phyloP scores from a whole-genome alignment of 2,797 vertebrate species.

The Lagodon rhomboides region DNA sequence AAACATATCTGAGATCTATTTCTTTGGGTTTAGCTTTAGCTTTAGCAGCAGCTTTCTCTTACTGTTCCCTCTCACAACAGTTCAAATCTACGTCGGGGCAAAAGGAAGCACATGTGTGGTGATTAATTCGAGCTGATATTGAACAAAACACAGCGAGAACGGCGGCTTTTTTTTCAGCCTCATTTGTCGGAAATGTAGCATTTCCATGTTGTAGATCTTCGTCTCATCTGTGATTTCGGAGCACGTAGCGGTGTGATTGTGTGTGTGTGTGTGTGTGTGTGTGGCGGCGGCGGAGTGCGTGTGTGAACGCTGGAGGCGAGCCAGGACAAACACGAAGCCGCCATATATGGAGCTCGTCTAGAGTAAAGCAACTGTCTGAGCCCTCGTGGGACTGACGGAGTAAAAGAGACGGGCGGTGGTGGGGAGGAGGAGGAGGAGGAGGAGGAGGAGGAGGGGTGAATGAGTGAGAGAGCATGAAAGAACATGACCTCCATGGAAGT shows the following conservation, averaged over 20 bases:
- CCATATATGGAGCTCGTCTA: slow-evolving; percentile 86
- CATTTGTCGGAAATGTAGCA: slow-evolving; percentile 66
- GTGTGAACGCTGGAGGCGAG: slow-evolving; percentile 78
- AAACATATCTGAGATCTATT: too few relatives aligned
- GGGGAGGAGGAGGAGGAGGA: background rate
- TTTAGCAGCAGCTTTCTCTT: slow-evolving; percentile 20
- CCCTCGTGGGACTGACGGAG: slow-evolving; percentile 61
- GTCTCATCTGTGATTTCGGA: slow-evolving; percentile 61
- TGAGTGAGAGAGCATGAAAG: slow-evolving; percentile 47
- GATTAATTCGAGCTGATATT: slow-evolving; percentile 39
- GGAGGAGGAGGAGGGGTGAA: slow-evolving; percentile 1
- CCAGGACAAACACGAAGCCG: slow-evolving; percentile 86
- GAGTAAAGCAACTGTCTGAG: slow-evolving; percentile 82
- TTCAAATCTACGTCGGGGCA: slow-evolving; percentile 8
- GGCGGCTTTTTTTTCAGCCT: slow-evolving; percentile 54
- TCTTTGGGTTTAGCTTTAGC: too few relatives aligned
- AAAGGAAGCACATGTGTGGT: background rate
- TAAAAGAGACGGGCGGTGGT: slow-evolving; percentile 18
- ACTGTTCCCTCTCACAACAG: background rate
- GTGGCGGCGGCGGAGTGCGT: slow-evolving; percentile 30
- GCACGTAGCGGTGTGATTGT: slow-evolving; percentile 40
- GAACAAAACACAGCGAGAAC: slow-evolving; percentile 37
- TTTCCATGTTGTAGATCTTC: slow-evolving; percentile 53
- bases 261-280: too few relatives aligned
- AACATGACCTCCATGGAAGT: slow-evolving; percentile 60